Evolutionary conservation across 1,140 invertebrate species (phyloP).

Genomic region (Drosophila pallidifrons): DNA sequence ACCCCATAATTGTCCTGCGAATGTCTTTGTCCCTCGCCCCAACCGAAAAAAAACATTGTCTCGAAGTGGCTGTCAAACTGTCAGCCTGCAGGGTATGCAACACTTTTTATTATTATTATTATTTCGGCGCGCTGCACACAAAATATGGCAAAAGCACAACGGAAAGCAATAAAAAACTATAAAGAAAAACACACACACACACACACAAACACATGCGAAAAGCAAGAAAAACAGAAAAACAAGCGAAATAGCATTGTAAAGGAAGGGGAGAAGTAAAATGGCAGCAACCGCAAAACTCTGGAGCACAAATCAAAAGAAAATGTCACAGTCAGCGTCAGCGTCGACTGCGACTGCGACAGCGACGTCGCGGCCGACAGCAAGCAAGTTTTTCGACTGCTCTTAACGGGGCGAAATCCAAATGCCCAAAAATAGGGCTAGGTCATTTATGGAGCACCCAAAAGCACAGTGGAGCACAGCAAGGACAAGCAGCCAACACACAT

Average conservation of each 20-base stretch:
- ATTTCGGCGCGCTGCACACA: slow-evolving; percentile 27
- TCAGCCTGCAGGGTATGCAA: slow-evolving; percentile 48
- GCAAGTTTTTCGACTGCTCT: slow-evolving; percentile 51
- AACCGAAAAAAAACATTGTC: not conserved
- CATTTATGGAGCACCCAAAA: slow-evolving; percentile 55
- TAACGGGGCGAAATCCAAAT: slow-evolving; percentile 34
- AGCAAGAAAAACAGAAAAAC: not conserved
- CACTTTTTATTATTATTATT: slow-evolving; percentile 28
- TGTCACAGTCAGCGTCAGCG: slow-evolving; percentile 20
- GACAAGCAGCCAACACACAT: slow-evolving; percentile 20
- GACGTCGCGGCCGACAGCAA: slow-evolving; percentile 27
- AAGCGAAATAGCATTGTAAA: not conserved
- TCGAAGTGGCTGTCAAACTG: slow-evolving; percentile 18
- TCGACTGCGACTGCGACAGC: slow-evolving; percentile 32
- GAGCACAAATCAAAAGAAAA: slow-evolving; percentile 40
- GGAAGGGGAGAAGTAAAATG: not conserved
- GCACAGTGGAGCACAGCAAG: slow-evolving; percentile 30
- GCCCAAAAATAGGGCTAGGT: slow-evolving; percentile 77
- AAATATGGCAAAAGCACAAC: slow-evolving; percentile 30
- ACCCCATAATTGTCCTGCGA: slow-evolving; percentile 17
- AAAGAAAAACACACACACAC: not conserved
- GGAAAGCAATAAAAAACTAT: slow-evolving; percentile 41
- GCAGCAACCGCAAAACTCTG: slow-evolving; percentile 29
- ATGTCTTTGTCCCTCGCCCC: not conserved
- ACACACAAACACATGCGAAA: slow-evolving; percentile 12